Conservation (phyloP, 1,140 invertebrate genomes). For the Macrocentrus cingulum region DNA sequence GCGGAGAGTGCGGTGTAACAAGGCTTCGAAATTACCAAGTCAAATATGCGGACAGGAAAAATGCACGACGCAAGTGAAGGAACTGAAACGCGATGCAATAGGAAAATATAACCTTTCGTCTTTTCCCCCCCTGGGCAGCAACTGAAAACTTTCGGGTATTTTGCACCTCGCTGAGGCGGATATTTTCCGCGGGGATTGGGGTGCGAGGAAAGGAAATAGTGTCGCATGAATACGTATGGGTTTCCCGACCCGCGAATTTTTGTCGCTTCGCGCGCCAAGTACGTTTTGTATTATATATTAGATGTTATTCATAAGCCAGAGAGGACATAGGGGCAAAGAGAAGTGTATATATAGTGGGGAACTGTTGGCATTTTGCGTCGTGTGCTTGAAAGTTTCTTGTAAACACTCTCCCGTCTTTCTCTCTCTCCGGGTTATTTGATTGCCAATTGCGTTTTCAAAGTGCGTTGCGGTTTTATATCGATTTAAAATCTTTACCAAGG, state of each 20-base stretch:
- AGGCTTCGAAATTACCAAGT: constrained; percentile 55
- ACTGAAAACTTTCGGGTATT: constrained; percentile 13
- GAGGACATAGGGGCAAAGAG: not conserved
- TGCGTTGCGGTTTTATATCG: not conserved
- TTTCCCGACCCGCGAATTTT: constrained; percentile 27
- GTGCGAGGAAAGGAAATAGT: not conserved
- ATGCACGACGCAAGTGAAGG: constrained; percentile 47
- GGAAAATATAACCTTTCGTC: constrained; percentile 27
- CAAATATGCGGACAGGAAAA: constrained; percentile 53
- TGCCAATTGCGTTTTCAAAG: constrained; percentile 9
- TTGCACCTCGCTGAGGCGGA: not conserved
- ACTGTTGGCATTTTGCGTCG: constrained; percentile 41
- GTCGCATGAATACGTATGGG: constrained; percentile 42
- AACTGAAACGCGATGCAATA: constrained; percentile 33
- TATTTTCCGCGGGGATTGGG: not conserved
- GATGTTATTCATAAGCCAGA: no score
- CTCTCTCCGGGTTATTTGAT: constrained; percentile 6
- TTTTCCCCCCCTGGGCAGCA: constrained; percentile 14
- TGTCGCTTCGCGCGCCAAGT: not conserved
- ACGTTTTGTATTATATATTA: no score
- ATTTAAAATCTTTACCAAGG: constrained; percentile 3
- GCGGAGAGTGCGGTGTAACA: constrained; percentile 32
- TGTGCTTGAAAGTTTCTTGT: constrained; percentile 37
- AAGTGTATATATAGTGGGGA: constrained; percentile 23
- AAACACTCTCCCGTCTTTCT: constrained; percentile 15